A percentile compares a stretch with the other conserved stretches of the same genome.
Evolutionary conservation across 2,113 vertebrate species (phyloP).

Genomic region (Pseudolaguvia tuberculata): DNA sequence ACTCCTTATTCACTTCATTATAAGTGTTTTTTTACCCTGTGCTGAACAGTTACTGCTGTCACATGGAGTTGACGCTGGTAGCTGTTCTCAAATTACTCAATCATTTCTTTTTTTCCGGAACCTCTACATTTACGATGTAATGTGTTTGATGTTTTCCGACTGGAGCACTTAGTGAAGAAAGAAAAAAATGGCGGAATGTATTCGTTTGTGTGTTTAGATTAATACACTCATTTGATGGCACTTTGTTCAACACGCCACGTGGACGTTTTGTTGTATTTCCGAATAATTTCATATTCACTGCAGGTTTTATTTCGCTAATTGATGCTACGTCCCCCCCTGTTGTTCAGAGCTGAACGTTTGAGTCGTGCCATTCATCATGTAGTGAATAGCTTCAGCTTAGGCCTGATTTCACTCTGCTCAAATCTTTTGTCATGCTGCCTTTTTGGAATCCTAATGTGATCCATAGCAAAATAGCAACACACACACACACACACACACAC

Average conservation of each 20-base stretch:
- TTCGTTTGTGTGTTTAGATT: background rate
- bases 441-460: slow-evolving; percentile 33
- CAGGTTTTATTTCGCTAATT: slow-evolving; percentile 17
- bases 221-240: background rate
- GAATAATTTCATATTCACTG: slow-evolving; percentile 16
- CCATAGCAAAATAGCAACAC: slow-evolving; percentile 13
- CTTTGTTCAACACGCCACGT: background rate
- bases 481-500: slow-evolving; percentile 7
- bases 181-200: background rate
- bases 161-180: background rate
- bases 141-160: background rate
- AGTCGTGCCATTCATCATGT: slow-evolving; percentile 25
- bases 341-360: slow-evolving; percentile 16
- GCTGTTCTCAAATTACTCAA: slow-evolving; percentile 10
- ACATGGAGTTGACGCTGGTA: background rate
- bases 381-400: slow-evolving; percentile 1
- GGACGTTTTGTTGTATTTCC: slow-evolving; percentile 8
- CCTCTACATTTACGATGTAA: slow-evolving; percentile 4
- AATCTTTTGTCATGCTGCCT: slow-evolving; percentile 28
- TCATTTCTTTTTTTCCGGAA: slow-evolving; percentile 7
- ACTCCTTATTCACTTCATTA: slow-evolving; percentile 10
- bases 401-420: slow-evolving; percentile 36
- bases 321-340: slow-evolving; percentile 1
- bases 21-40: background rate
- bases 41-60: background rate